These are phyloP conservation scores for Steinernema scapterisci DNA, from an alignment of 2,888 invertebrate species.

Conservation along the genomic window DNA sequence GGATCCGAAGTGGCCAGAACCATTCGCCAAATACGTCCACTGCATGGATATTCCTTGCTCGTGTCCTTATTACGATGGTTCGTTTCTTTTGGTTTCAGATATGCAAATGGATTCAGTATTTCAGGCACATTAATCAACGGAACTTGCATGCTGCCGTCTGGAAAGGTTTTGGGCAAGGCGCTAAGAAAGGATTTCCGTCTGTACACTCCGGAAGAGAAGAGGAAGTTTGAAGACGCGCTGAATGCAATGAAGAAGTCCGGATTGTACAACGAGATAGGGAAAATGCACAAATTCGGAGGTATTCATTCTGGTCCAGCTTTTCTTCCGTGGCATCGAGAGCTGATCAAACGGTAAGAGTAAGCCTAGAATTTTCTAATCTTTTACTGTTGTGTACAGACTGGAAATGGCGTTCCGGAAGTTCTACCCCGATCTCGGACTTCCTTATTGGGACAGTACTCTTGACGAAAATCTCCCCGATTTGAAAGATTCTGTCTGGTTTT, in stretches of 20 bases:
- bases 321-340: slow-evolving; percentile 62
- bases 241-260: slow-evolving; percentile 52
- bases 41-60: slow-evolving; percentile 56
- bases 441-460: slow-evolving; percentile 69
- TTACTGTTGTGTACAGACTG: slow-evolving; percentile 44
- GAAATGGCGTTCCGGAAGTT: slow-evolving; percentile 54
- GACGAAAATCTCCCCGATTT: slow-evolving; percentile 67
- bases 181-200: slow-evolving; percentile 45
- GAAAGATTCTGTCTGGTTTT: slow-evolving; percentile 67
- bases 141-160: slow-evolving; percentile 44
- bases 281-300: slow-evolving; percentile 52
- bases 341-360: slow-evolving; percentile 59
- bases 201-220: slow-evolving; percentile 46
- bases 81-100: not conserved
- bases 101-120: slow-evolving; percentile 18
- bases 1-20: slow-evolving; percentile 38
- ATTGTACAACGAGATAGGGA: slow-evolving; percentile 51
- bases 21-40: slow-evolving; percentile 44
- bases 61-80: slow-evolving; percentile 48
- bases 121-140: slow-evolving; percentile 35
- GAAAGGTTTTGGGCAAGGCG: slow-evolving; percentile 49
- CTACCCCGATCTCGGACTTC: slow-evolving; percentile 64
- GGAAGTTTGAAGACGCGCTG: slow-evolving; percentile 36
- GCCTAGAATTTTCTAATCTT: not conserved
- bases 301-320: slow-evolving; percentile 64